Percentiles rank a stretch among this genome's conserved stretches.
Evolutionary conservation across 2,797 vertebrate genomes (phyloP).

Genomic region (Cirrhinus molitorella): DNA sequence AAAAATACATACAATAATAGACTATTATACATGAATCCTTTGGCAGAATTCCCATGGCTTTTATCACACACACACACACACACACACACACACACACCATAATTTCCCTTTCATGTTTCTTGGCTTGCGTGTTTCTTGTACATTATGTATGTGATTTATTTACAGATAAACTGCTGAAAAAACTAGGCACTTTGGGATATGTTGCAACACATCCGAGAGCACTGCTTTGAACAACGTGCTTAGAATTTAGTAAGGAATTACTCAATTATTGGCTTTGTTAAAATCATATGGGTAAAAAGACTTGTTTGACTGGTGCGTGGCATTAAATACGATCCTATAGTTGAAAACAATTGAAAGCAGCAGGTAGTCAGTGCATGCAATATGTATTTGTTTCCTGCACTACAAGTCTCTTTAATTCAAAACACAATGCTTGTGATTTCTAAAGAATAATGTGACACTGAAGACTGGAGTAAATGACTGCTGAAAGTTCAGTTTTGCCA

Average conservation of each 20-base stretch:
- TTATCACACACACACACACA: slow-evolving; percentile 31
- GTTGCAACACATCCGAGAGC: neutral
- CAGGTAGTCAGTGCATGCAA: neutral
- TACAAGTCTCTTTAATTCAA: neutral
- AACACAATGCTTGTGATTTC: neutral
- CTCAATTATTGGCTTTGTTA: neutral
- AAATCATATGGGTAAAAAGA: neutral
- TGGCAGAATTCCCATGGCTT: slow-evolving; percentile 13
- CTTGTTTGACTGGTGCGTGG: neutral
- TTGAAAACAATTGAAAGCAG: slow-evolving; percentile 6
- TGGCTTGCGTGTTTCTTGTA: neutral
- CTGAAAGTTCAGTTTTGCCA: neutral
- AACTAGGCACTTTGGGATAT: neutral
- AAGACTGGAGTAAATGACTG: neutral
- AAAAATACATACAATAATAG: slow-evolving; percentile 1
- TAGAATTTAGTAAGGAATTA: neutral
- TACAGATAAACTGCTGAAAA: neutral
- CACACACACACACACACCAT: too few species aligned
- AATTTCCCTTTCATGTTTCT: neutral
- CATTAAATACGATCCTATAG: neutral
- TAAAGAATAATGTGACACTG: neutral
- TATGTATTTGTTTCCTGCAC: neutral
- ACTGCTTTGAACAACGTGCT: slow-evolving; percentile 3
- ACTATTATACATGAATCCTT: slow-evolving; percentile 5
- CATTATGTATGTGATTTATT: slow-evolving; percentile 21